Evolutionary conservation across 2,797 vertebrate species (phyloP).

Genomic region (Buceros bicornis): DNA sequence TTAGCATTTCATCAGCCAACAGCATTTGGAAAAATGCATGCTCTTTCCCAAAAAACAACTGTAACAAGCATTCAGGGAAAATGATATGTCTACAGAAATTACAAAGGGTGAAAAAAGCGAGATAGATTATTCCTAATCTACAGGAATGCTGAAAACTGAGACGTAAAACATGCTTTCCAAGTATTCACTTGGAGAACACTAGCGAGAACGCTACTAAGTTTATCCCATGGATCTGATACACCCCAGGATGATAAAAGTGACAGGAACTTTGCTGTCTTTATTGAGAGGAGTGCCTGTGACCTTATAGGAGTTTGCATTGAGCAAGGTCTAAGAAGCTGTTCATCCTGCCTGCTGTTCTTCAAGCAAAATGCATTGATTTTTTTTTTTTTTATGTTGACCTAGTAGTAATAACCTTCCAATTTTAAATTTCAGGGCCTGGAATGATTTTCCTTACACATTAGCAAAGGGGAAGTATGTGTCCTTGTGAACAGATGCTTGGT

Average conservation of each 20-base stretch:
- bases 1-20: not conserved
- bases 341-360: not conserved
- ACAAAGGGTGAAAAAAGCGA: not conserved
- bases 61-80: not conserved
- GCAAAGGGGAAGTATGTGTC: not conserved
- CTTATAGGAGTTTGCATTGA: not conserved
- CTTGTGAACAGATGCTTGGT: not conserved
- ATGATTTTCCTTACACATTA: not conserved
- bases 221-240: not conserved
- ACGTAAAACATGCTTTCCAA: slow-evolving; percentile 15
- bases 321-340: not conserved
- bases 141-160: slow-evolving; percentile 22
- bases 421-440: not conserved
- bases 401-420: not conserved
- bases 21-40: not conserved
- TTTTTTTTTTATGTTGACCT: not conserved
- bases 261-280: not conserved
- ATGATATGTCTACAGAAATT: not conserved
- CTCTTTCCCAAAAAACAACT: slow-evolving; percentile 25
- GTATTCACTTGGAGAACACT: not conserved
- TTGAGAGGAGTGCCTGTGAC: not conserved
- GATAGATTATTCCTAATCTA: not conserved
- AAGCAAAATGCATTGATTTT: not conserved
- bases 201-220: not conserved
- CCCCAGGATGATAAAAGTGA: not conserved